phyloP scores from a whole-genome alignment of 2,113 vertebrate species.

The Oncorhynchus masou region DNA sequence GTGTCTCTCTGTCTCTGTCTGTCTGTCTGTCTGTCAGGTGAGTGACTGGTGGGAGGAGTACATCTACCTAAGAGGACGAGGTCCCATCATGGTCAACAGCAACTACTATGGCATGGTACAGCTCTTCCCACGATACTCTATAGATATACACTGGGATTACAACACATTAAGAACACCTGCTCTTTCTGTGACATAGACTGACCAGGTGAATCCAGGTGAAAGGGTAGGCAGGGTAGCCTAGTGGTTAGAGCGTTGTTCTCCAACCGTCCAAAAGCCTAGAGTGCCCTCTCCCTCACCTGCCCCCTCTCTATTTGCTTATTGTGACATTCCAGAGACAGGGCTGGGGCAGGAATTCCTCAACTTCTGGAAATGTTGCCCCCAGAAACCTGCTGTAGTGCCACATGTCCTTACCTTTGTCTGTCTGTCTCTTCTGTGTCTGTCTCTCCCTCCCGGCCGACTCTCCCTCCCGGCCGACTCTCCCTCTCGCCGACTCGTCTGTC shows the following conservation, averaged over 20 bases:
- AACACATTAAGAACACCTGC: too few species aligned
- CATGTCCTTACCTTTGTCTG: neutral
- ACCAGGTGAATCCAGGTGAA: too few species aligned
- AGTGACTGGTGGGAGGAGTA: slow-evolving; percentile 94
- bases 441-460: neutral
- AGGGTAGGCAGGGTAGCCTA: too few species aligned
- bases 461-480: neutral
- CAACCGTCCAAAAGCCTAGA: too few species aligned
- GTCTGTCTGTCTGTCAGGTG: slow-evolving; percentile 66
- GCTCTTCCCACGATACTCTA: neutral
- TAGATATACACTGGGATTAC: too few species aligned
- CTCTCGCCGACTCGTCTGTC: neutral
- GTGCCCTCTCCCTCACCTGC: too few species aligned
- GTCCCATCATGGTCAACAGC: slow-evolving; percentile 87
- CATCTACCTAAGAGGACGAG: slow-evolving; percentile 80
- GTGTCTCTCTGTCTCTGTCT: too few species aligned
- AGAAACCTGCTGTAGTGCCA: neutral
- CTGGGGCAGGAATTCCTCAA: neutral
- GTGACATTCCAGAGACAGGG: neutral
- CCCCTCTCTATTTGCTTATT: neutral
- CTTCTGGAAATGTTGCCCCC: neutral
- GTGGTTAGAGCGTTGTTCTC: too few species aligned
- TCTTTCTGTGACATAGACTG: too few species aligned
- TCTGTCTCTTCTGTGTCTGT: too few species aligned
- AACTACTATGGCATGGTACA: slow-evolving; percentile 89